Evolutionary conservation across 2,113 vertebrate species (phyloP).

Genomic region (Burhinus bistriatus): DNA sequence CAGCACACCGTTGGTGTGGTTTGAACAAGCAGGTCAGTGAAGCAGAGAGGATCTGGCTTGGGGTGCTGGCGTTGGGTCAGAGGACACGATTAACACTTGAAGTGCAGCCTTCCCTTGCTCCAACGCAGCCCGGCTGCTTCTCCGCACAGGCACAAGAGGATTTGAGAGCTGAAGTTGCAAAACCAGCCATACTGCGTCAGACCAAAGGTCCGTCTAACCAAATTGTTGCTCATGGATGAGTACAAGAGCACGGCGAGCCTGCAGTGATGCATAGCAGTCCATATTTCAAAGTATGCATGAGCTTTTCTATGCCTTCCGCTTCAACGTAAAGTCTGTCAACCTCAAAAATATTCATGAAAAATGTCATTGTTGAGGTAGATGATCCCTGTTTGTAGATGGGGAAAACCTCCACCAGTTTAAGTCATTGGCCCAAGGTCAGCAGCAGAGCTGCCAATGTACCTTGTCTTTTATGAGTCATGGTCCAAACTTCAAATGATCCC

Average conservation of each 20-base stretch:
- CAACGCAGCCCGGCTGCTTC: neutral
- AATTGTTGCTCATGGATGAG: neutral
- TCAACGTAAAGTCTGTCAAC: neutral
- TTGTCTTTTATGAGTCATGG: neutral
- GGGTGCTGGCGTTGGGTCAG: neutral
- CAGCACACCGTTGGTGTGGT: accelerated
- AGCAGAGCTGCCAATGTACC: neutral
- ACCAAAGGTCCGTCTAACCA: neutral
- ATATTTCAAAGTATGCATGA: accelerated
- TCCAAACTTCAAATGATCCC: neutral
- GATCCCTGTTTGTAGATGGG: neutral
- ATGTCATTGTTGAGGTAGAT: neutral
- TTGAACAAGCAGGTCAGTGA: neutral
- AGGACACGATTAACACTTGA: neutral
- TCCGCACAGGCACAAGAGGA: neutral
- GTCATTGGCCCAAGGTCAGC: neutral
- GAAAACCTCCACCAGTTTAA: neutral
- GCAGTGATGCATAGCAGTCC: neutral
- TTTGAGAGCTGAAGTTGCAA: neutral
- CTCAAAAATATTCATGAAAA: neutral
- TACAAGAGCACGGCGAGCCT: neutral
- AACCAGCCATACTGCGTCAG: accelerated
- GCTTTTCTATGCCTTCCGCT: accelerated
- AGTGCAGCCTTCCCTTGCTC: neutral
- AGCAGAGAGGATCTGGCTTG: neutral